A percentile compares a stretch with the other conserved stretches of the same genome.
phyloP scores from a whole-genome alignment of 1,140 invertebrate species.

The Agraylea sexmaculata region DNA sequence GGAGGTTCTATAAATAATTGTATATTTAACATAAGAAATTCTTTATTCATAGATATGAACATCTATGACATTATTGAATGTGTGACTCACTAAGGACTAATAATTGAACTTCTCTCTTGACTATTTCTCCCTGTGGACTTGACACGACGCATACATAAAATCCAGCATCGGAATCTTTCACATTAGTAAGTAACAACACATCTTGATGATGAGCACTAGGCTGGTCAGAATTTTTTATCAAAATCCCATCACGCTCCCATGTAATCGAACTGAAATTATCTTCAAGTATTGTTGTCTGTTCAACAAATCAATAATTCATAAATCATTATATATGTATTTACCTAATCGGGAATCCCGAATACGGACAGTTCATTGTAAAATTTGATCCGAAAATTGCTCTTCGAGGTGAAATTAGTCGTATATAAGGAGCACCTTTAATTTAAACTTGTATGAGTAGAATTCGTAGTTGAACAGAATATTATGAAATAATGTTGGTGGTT shows the following conservation, averaged over 20 bases:
- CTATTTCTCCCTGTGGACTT: conserved; percentile 55
- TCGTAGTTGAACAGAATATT: conserved; percentile 1
- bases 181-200: conserved; percentile 53
- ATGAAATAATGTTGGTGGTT: conserved; percentile 7
- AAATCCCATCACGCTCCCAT: conserved; percentile 16
- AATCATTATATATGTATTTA: conserved; percentile 51
- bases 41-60: neutral
- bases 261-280: conserved; percentile 2
- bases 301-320: conserved; percentile 4
- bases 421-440: conserved; percentile 49
- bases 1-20: conserved; percentile 46
- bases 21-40: conserved; percentile 1
- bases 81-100: conserved; percentile 55
- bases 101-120: conserved; percentile 49
- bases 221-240: conserved; percentile 6
- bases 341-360: conserved; percentile 57
- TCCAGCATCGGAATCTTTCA: conserved; percentile 51
- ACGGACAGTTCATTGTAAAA: conserved; percentile 54
- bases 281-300: conserved; percentile 1
- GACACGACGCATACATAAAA: conserved; percentile 63
- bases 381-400: conserved; percentile 55
- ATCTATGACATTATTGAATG: neutral
- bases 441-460: conserved; percentile 16
- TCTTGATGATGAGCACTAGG: conserved; percentile 29
- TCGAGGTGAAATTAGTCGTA: conserved; percentile 53